A percentile compares a stretch with the other conserved stretches of the same genome.
Conservation (phyloP, 2,113 vertebrate species). For the Oncorhynchus masou region DNA sequence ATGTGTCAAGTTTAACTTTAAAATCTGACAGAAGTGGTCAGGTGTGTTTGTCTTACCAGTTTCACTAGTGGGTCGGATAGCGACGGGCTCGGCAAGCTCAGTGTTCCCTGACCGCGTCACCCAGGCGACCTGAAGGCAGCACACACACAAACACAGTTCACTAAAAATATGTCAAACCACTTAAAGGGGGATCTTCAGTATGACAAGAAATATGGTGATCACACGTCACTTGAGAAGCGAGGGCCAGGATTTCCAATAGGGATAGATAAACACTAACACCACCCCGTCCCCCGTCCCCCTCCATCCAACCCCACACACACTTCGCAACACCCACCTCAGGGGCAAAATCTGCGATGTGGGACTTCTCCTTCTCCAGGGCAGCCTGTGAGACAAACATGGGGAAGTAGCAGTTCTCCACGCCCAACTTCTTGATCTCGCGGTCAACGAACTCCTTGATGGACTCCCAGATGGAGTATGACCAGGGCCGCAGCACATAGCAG, state of each 20-base stretch:
- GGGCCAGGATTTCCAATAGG: not conserved
- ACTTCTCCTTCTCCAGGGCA: conserved; percentile 92
- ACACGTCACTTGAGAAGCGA: not conserved
- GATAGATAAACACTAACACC: too few species aligned
- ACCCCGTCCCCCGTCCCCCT: too few species aligned
- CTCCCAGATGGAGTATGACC: conserved; percentile 94
- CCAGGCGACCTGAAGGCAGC: conserved; percentile 87
- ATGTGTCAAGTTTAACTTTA: too few species aligned
- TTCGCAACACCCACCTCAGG: conserved; percentile 81
- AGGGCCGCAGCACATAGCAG: conserved; percentile 95
- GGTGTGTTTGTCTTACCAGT: conserved; percentile 78
- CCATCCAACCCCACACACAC: too few species aligned
- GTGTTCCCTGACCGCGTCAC: conserved; percentile 97
- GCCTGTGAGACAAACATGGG: conserved; percentile 98
- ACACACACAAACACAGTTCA: not conserved
- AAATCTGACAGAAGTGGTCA: too few species aligned
- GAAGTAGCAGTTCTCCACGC: conserved; percentile 99
- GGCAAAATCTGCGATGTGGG: conserved; percentile 92
- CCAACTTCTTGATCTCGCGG: conserved; percentile 90
- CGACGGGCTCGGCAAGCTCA: conserved; percentile 93
- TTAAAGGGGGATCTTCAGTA: too few species aligned
- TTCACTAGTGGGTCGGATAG: conserved; percentile 95
- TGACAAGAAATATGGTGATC: too few species aligned
- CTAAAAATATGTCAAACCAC: not conserved
- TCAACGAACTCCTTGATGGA: conserved; percentile 92